These are phyloP conservation scores for Embidobia sp. DNA, from an alignment of 2,888 invertebrate species.

Conservation along the genomic window DNA sequence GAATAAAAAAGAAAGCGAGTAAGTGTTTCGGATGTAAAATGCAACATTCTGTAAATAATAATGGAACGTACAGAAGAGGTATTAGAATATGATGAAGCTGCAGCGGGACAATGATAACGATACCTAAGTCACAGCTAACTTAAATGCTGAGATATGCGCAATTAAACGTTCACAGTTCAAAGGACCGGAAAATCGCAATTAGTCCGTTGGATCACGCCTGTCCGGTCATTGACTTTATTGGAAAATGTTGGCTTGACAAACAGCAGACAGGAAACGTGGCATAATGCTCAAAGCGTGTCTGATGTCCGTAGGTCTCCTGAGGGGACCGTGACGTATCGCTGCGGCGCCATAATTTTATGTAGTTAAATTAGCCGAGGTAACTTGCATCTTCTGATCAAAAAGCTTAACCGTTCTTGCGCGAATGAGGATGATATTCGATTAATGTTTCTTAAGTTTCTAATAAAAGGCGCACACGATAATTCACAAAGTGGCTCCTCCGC, in stretches of 20 bases:
- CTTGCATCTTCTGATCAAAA: slow-evolving; percentile 41
- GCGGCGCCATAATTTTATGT: slow-evolving; percentile 46
- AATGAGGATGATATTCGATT: slow-evolving; percentile 31
- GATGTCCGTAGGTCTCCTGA: slow-evolving; percentile 46
- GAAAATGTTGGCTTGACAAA: slow-evolving; percentile 55
- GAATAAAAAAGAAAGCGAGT: too few relatives aligned
- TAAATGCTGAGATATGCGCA: slow-evolving; percentile 51
- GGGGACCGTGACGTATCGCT: slow-evolving; percentile 34
- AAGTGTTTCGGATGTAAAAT: too few relatives aligned
- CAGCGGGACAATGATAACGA: too few relatives aligned
- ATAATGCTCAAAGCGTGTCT: slow-evolving; percentile 57
- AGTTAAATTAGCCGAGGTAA: slow-evolving; percentile 39
- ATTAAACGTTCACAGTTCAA: slow-evolving; percentile 52
- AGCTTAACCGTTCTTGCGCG: slow-evolving; percentile 13
- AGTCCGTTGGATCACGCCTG: slow-evolving; percentile 47
- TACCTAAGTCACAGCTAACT: slow-evolving; percentile 34
- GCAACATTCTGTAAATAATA: too few relatives aligned
- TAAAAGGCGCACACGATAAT: slow-evolving; percentile 15
- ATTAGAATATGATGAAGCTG: too few relatives aligned
- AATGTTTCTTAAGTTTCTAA: slow-evolving; percentile 29
- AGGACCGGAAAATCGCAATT: slow-evolving; percentile 59
- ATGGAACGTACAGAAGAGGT: too few relatives aligned
- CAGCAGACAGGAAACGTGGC: slow-evolving; percentile 50
- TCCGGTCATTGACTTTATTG: slow-evolving; percentile 47
- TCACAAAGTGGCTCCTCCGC: slow-evolving; percentile 10